Evolutionary conservation across 2,888 invertebrate species (phyloP), one percentile per base, ranked within the genome.

Genomic region (Sphaeridia pumilis): DNA sequence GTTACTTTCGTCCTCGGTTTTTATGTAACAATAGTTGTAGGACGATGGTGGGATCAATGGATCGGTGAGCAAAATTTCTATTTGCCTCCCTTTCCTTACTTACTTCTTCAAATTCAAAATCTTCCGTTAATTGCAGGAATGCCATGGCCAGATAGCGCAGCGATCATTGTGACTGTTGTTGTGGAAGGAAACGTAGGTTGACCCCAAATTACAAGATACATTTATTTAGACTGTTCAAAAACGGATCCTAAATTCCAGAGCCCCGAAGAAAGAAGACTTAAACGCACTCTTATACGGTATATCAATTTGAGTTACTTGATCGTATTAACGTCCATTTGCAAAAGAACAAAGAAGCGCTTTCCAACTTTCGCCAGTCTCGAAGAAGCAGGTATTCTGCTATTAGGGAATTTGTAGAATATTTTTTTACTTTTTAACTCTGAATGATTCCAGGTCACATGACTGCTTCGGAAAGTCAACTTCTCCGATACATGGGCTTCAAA

Each of bases 1-100:
- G 71, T 92, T 59, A 88, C 90, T 3, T 92, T 92, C 71, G 88
- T 92, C 57, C 76, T 92, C 64, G 90, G 92, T 65, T 92, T 92
- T 75, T 92, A 90, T 73, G 89, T 92, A 49, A 82, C 84, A 12
- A 81, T 90, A 62, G 88, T 92, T 49, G 88, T 92, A 82, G 84
- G 83, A 56, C 77, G 92, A 66, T 92, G 71, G 71, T 87, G 87
- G 87, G 81, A 76, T 68, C 87, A 87, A 70, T 87, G 87, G 68
- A 82, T 78, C 46, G 68, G 72, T 17, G 85, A 25, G 31, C 41
- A 12, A 7, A 17, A 41, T 41, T 17, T 12, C 17, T 12, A 14
- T 12, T 7, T n/a, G 20, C 35, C 31, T 28, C 20, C 20, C 34
- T 22, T 22, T 49, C 38, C 21, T 49, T 35, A 12, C 20, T 42